Base-by-base conservation (phyloP, 2,113 vertebrate species). In the Psittacus erithacus region DNA sequence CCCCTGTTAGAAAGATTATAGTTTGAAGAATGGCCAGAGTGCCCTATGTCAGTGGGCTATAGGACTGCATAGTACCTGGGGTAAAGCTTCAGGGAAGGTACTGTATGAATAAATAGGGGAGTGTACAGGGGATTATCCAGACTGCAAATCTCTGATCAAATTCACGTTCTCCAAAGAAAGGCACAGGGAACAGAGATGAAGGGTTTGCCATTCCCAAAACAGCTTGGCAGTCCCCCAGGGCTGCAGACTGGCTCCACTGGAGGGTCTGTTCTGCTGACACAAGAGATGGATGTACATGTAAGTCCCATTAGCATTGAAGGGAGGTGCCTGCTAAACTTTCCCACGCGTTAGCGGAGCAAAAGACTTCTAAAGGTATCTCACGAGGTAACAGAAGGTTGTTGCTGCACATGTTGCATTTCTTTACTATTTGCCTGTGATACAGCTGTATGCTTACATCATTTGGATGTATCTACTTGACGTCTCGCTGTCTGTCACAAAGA, bases 321-420 rank as follows among this genome's bases (percentile, higher is more conserved):
- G 91, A 96, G 88, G 70, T 74, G 74, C 78, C 93, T 94, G 86
- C 74, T 94, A 60, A 93, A 93, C 90, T 94, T 95, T 97, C 95
- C 88, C 95, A 96, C 17, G 11, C 23, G 0, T 62, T 81, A 38
- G 52, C 3, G 0, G 74, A 88, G 92, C 70, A 71, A 78, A 71
- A 89, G 63, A 5, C 76, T 65, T 63, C 85, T 49, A 62, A 93
- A 94, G 74, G 89, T 96, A 65, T 75, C 86, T 91, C 74, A 64
- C 0, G 4, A 89, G 63, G 71, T 90, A 87, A 88, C 80, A 84
- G 90, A 91, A 85, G 49, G 44, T 76, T 79, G 59, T 47, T 75
- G 79, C 81, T 88, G 83, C 82, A 50, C 33, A 18, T 63, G 69
- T 52, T 86, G 74, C 77, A 33, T 65, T 83, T 84, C 75, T 91